Evolutionary conservation across 2,888 invertebrate species (phyloP).

Genomic region (Mantis religiosa): DNA sequence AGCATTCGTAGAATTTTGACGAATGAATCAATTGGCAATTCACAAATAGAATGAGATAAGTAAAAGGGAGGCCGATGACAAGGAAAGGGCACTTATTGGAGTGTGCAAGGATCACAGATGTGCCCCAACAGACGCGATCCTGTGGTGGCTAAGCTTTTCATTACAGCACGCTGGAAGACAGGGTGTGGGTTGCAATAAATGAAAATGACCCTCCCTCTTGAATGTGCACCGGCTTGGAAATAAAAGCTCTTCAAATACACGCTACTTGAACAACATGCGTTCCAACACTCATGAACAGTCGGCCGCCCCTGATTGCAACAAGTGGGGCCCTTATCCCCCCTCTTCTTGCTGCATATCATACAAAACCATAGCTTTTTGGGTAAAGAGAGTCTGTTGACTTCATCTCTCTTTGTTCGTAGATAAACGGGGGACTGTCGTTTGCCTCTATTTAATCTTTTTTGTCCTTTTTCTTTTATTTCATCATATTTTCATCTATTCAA

Average conservation of each 20-base stretch:
- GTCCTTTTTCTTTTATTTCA: too few species aligned
- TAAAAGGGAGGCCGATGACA: neutral
- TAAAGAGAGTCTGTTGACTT: neutral
- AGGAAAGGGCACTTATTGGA: neutral
- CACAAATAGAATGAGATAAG: too few species aligned
- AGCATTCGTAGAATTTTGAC: too few species aligned
- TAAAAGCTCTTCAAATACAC: neutral
- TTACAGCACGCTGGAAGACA: neutral
- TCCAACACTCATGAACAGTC: neutral
- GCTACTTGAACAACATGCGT: constrained; percentile 10
- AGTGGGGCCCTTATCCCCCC: neutral
- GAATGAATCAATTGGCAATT: too few species aligned
- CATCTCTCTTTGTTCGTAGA: neutral
- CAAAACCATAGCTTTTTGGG: neutral
- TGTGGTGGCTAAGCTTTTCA: neutral
- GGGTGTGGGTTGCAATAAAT: neutral
- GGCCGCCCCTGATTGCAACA: neutral
- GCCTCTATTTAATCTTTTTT: neutral
- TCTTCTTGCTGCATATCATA: neutral
- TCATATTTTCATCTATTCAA: too few species aligned
- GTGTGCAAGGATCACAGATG: neutral
- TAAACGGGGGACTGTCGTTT: neutral
- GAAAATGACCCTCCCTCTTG: neutral
- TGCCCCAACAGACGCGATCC: neutral
- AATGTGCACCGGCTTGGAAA: neutral